Base-by-base conservation (phyloP, 2,888 invertebrate species). In the Flabesymbios commensalis region DNA sequence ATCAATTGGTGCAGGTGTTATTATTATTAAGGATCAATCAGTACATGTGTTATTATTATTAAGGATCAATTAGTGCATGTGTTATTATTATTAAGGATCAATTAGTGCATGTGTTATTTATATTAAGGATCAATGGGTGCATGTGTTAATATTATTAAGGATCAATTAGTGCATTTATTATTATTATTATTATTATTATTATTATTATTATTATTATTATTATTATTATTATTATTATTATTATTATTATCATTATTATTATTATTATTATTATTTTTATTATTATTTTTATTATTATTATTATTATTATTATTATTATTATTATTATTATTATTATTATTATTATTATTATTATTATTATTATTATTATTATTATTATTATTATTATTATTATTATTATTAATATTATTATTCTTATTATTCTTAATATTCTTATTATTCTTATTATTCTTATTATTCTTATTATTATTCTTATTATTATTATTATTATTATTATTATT, bases 371-470 rank as follows among this genome's bases (percentile, higher is more conserved):
- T 54, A 47, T 54, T 54, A 26, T 26, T 54, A 47, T 47, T 54
- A 26, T 47, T 54, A 47, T 54, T 54, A 47, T 54, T 54, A 47
- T 54, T 54, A 51, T 51, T 51, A 51, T 51, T 51, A 51, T 51
- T 51, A 51, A 26, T 51, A 29, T 51, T 14, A n/a, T n/a, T n/a
- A n/a, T n/a, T n/a, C n/a, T n/a, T n/a, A n/a, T n/a, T n/a, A n/a
- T n/a, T n/a, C n/a, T n/a, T n/a, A n/a, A n/a, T n/a, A n/a, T n/a
- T n/a, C n/a, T n/a, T n/a, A n/a, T n/a, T n/a, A n/a, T n/a, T n/a
- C n/a, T n/a, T n/a, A n/a, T n/a, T n/a, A n/a, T n/a, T n/a, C n/a
- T n/a, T n/a, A n/a, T n/a, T n/a, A n/a, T n/a, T n/a, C n/a, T n/a
- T n/a, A n/a, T n/a, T n/a, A n/a, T n/a, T n/a, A n/a, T n/a, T n/a